Percentiles rank a stretch among this genome's conserved stretches.
Evolutionary conservation across 2,113 vertebrate species (phyloP).

Genomic region (Epinephelus cyanopodus): DNA sequence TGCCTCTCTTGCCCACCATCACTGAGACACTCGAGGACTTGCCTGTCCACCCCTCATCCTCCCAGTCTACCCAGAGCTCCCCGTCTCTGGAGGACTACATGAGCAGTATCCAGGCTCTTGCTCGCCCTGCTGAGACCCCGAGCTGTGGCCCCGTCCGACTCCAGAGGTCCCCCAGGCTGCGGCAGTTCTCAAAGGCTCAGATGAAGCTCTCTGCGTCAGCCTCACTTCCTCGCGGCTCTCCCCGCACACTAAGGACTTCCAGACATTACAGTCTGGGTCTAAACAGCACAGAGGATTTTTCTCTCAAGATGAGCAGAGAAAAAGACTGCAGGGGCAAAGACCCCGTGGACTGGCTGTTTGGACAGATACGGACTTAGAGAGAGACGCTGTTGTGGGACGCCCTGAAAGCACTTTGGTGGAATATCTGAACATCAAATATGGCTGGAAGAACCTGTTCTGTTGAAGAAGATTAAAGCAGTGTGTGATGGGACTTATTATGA

Average conservation of each 20-base stretch:
- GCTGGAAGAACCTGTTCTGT: conserved; percentile 17
- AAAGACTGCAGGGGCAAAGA: conserved; percentile 74
- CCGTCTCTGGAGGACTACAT: conserved; percentile 84
- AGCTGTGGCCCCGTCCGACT: conserved; percentile 76
- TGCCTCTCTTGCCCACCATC: conserved; percentile 83
- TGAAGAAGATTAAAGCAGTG: background rate
- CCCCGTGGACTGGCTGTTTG: conserved; percentile 86
- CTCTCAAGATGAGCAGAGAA: conserved; percentile 69
- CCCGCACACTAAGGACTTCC: conserved; percentile 67
- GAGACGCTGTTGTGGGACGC: conserved; percentile 20
- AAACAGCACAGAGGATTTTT: conserved; percentile 71
- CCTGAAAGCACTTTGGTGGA: conserved; percentile 33
- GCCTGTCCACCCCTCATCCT: conserved; percentile 48
- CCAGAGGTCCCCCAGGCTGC: conserved; percentile 70
- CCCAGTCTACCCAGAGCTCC: conserved; percentile 53
- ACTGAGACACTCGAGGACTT: conserved; percentile 83
- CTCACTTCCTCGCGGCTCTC: conserved; percentile 64
- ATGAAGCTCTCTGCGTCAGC: conserved; percentile 71
- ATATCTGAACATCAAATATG: conserved; percentile 7
- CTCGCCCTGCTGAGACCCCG: conserved; percentile 62
- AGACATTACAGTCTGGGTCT: conserved; percentile 50
- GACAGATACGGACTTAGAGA: conserved; percentile 74
- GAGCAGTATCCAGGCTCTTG: conserved; percentile 84
- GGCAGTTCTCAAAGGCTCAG: conserved; percentile 77
- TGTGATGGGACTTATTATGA: conserved; percentile 1